Base-by-base conservation (phyloP, 2,888 invertebrate genomes). In the Drosophila nr. medialis region DNA sequence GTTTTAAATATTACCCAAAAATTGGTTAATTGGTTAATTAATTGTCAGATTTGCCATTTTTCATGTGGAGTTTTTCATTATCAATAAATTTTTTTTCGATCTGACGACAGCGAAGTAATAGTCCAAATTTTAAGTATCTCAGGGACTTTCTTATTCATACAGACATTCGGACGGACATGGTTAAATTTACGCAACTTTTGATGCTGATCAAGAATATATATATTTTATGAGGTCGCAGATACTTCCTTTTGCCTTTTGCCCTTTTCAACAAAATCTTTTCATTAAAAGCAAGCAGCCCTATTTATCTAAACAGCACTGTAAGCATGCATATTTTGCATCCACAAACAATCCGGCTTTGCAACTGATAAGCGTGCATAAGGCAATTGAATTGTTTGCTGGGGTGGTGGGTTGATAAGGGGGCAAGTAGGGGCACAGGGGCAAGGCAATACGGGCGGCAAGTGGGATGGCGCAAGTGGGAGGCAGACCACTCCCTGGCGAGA, bases 351-450 rank as follows among this genome's bases (percentile, higher is more conserved):
- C 24, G 59, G n/a, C 13, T 15, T 32, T 50, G 36, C 49, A 50
- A 34, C 49, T 36, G 48, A 45, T 34, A 13, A 34, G 49, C 48
- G 27, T 36, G 51, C 51, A n/a, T 53, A 34, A 45, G 29, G 30
- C 34, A 61, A 61, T 65, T 63, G 34, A 34, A 42, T 42, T 40
- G 29, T 21, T 21, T 30, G 18, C 8, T n/a, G 32, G n/a, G 1
- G 21, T 13, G 6, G 21, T 42, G 42, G 42, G 13, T 21, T 21
- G 3, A 6, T 21, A 3, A 13, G 1, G 42, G 42, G 45, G 21
- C 13, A 21, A 45, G 21, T 45, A 4, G 13, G 21, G 13, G 42
- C 1, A 45, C 42, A n/a, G 3, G 21, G 45, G 21, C 21, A 4
- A 15, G 21, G 4, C 21, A 38, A 18, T 38, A 0, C 3, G 38